Evolutionary conservation across 2,797 vertebrate genomes (phyloP).

Genomic region (Falco concolor): DNA sequence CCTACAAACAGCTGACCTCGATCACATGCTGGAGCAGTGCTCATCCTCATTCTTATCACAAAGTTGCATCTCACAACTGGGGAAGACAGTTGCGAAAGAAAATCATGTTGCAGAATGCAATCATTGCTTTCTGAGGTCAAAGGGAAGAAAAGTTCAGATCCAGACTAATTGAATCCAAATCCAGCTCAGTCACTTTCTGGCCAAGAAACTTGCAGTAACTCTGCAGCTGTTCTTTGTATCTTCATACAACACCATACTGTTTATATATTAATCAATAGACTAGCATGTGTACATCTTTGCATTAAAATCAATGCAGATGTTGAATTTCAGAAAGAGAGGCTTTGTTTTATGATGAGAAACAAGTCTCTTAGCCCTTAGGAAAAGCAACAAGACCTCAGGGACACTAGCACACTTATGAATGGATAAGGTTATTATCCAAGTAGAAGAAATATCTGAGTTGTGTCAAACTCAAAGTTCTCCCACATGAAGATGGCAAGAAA

Average conservation of each 20-base stretch:
- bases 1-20: neutral
- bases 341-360: neutral
- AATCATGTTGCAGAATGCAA: neutral
- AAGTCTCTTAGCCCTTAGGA: neutral
- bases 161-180: neutral
- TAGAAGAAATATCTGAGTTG: neutral
- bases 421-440: neutral
- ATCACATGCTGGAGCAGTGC: neutral
- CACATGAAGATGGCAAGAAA: neutral
- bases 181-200: neutral
- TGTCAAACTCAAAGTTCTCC: neutral
- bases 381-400: neutral
- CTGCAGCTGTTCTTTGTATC: neutral
- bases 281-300: neutral
- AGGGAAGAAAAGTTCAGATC: neutral
- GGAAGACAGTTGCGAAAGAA: neutral
- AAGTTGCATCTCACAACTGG: neutral
- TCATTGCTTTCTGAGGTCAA: fast-evolving
- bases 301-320: neutral
- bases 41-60: neutral
- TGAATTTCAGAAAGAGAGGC: neutral
- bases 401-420: neutral
- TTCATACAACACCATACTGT: neutral
- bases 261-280: neutral
- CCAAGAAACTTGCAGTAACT: neutral